phyloP scores from a whole-genome alignment of 2,888 invertebrate species.

The Pinctada fucata region DNA sequence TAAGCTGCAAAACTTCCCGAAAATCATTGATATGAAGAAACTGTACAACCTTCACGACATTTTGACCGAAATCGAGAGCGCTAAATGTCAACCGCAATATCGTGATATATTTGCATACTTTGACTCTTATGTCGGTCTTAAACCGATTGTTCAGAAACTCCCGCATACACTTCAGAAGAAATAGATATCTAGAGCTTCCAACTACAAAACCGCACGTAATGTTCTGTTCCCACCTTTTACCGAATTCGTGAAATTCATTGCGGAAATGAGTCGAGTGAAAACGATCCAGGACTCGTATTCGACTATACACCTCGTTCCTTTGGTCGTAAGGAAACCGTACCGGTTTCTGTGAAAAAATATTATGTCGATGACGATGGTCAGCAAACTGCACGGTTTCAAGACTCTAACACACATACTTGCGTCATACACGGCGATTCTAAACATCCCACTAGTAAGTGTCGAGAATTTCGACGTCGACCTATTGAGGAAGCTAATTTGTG shows the following conservation, averaged over 20 bases:
- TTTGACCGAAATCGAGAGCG: constrained; percentile 35
- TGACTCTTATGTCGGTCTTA: constrained; percentile 26
- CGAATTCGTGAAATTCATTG: constrained; percentile 26
- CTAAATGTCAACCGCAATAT: constrained; percentile 35
- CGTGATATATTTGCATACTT: constrained; percentile 23
- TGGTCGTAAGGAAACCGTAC: constrained; percentile 14
- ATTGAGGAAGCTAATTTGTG: constrained; percentile 32
- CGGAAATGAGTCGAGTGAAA: constrained; percentile 27
- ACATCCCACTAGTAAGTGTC: constrained; percentile 6
- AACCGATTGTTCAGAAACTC: constrained; percentile 30
- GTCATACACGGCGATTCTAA: not conserved
- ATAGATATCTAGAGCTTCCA: constrained; percentile 18
- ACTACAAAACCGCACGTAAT: not conserved
- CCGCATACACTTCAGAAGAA: constrained; percentile 27
- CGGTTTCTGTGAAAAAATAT: no score
- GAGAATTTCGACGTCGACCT: constrained; percentile 13
- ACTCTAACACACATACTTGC: not conserved
- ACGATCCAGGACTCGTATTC: constrained; percentile 25
- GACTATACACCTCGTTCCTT: constrained; percentile 18
- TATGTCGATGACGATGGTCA: no score
- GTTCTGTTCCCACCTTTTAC: constrained; percentile 20
- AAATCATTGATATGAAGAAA: constrained; percentile 31
- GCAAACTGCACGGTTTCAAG: no score
- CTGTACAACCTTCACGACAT: constrained; percentile 42
- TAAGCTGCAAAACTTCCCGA: constrained; percentile 38